Evolutionary conservation across 2,888 invertebrate genomes (phyloP).

Genomic region (Habrosyne pyritoides): DNA sequence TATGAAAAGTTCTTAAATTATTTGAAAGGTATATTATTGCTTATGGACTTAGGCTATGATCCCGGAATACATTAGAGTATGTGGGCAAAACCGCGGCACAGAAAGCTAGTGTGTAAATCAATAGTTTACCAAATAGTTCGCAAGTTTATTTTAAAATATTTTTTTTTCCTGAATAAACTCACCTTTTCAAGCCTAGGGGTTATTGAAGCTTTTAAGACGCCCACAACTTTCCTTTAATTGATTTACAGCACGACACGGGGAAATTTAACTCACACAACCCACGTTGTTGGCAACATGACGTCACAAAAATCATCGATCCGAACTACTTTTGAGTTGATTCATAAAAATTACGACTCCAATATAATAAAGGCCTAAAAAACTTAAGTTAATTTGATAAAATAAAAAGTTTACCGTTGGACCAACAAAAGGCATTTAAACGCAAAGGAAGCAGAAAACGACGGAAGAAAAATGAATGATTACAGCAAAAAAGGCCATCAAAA

Average conservation of each 20-base stretch:
- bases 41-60: no score
- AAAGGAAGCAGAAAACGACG: slow-evolving; percentile 78
- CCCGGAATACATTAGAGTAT: no score
- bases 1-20: no score
- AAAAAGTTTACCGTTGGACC: slow-evolving; percentile 60
- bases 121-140: slow-evolving; percentile 18
- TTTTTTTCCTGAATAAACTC: background rate
- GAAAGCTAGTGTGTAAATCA: no score
- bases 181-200: slow-evolving; percentile 33
- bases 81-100: no score
- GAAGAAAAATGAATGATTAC: slow-evolving; percentile 84
- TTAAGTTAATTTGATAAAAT: slow-evolving; percentile 67
- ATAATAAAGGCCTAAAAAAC: slow-evolving; percentile 26
- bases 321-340: slow-evolving; percentile 3
- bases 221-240: slow-evolving; percentile 52
- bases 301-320: slow-evolving; percentile 38
- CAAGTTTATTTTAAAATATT: slow-evolving; percentile 10
- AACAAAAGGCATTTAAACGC: slow-evolving; percentile 78
- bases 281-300: slow-evolving; percentile 52
- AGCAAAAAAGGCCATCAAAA: slow-evolving; percentile 82
- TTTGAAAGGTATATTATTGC: no score
- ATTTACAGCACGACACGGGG: slow-evolving; percentile 56
- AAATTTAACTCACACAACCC: slow-evolving; percentile 49
- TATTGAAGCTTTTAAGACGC: slow-evolving; percentile 55
- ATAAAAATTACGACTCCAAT: slow-evolving; percentile 2